A percentile compares a stretch with the other conserved stretches of the same genome.
phyloP scores from a whole-genome alignment of 30 jellyfish, hydroid and myxozoan genomes.

The Rhopilema esculentum region DNA sequence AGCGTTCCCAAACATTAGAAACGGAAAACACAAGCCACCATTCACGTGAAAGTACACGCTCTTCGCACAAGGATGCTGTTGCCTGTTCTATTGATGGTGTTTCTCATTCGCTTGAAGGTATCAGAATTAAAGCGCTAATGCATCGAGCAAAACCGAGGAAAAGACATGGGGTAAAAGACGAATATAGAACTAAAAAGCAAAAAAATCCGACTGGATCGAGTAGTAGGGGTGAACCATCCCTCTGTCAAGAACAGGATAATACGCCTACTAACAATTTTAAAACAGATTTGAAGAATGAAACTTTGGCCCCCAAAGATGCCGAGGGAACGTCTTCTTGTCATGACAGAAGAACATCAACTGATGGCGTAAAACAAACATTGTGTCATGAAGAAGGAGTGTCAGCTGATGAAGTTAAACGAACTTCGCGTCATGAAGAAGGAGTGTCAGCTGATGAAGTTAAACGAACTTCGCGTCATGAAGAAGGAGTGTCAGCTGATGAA shows the following conservation, averaged over 20 bases:
- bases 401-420: no score
- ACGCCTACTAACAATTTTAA: background rate
- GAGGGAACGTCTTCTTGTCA: background rate
- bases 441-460: no score
- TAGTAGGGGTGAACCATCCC: background rate
- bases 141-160: background rate
- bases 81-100: background rate
- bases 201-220: background rate
- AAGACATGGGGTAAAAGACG: background rate
- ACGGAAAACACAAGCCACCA: background rate
- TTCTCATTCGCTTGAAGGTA: background rate
- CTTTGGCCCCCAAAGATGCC: background rate
- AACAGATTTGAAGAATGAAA: background rate
- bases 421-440: no score
- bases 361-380: no score
- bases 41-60: background rate
- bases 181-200: background rate
- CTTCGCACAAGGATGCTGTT: background rate
- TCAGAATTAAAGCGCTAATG: background rate
- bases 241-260: background rate
- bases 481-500: no score
- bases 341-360: no score
- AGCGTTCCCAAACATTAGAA: background rate
- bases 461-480: no score
- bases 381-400: no score